Evolutionary conservation across 2,113 vertebrate genomes (phyloP).

Genomic region (Ictalurus furcatus): DNA sequence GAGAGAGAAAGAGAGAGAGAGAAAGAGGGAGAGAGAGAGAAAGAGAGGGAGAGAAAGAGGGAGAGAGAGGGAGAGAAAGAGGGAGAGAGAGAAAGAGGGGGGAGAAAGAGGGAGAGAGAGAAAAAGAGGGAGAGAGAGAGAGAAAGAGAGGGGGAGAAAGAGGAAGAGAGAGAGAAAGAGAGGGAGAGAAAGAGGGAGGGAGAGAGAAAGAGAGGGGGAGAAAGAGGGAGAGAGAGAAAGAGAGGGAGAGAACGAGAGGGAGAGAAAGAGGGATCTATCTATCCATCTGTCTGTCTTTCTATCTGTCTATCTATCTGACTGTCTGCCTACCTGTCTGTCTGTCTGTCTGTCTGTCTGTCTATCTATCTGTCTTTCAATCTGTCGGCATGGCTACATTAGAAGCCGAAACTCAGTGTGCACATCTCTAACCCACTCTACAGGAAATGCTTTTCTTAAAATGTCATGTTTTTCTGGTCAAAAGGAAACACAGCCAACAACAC

Average conservation of each 20-base stretch:
- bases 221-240: neutral
- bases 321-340: neutral
- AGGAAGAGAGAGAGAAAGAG: no score
- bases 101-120: no score
- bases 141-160: neutral
- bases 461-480: neutral
- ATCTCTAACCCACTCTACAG: neutral
- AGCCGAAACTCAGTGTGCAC: neutral
- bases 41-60: neutral
- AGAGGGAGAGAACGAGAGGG: no score
- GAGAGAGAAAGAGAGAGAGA: no score
- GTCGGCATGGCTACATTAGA: no score
- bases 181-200: no score
- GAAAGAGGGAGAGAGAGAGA: no score
- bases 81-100: neutral
- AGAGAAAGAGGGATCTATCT: no score
- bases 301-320: neutral
- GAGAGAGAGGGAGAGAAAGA: no score
- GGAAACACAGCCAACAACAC: neutral
- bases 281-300: neutral
- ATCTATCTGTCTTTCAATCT: neutral
- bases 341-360: neutral
- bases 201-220: no score
- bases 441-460: neutral
- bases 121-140: no score